Evolutionary conservation across 2,888 invertebrate species (phyloP).

Genomic region (Barypeithes pellucidus): DNA sequence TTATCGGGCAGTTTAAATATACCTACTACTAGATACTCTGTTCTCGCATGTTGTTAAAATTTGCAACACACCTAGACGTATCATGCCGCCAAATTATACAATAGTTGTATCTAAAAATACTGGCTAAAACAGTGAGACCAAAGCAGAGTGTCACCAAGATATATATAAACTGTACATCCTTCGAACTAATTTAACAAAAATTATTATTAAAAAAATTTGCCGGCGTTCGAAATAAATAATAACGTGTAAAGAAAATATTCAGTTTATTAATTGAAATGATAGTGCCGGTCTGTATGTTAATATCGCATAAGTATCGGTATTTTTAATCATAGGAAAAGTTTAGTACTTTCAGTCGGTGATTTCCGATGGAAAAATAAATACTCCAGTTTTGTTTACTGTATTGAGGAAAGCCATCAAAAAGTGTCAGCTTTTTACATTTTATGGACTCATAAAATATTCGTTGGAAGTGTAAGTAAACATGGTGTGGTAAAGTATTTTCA

Average conservation of each 20-base stretch:
- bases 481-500: neutral
- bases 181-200: neutral
- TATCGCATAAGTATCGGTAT: too few species aligned
- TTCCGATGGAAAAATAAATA: constrained; percentile 11
- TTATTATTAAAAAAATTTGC: neutral
- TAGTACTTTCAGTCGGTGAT: neutral
- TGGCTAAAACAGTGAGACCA: constrained; percentile 28
- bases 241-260: neutral
- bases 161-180: constrained; percentile 1
- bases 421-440: constrained; percentile 17
- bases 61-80: constrained; percentile 6
- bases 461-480: constrained; percentile 22
- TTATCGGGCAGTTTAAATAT: constrained; percentile 7
- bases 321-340: neutral
- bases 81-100: constrained; percentile 46
- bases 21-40: neutral
- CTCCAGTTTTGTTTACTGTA: neutral
- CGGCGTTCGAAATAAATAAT: neutral
- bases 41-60: neutral
- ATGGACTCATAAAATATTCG: constrained; percentile 15
- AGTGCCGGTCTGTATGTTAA: neutral
- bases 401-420: constrained; percentile 8
- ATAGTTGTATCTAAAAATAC: constrained; percentile 47
- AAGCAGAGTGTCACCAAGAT: constrained; percentile 18
- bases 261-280: constrained; percentile 1